phyloP scores from a whole-genome alignment of 2,113 vertebrate genomes.

The Lipotes vexillifer region DNA sequence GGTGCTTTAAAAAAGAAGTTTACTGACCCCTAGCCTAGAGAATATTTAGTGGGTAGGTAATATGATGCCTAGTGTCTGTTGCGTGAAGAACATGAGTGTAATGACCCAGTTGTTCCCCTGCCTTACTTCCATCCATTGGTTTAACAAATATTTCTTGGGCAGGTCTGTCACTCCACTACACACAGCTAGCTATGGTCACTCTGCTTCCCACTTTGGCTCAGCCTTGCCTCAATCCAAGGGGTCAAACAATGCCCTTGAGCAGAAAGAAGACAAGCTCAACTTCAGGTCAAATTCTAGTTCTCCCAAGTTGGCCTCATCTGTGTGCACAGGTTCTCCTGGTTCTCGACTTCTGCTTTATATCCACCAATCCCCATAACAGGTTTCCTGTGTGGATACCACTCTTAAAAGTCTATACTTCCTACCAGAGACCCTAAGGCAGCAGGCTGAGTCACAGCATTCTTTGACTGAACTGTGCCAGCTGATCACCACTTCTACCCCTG shows the following conservation, averaged over 20 bases:
- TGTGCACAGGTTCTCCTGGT: background rate
- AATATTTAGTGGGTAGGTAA: background rate
- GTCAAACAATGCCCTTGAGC: background rate
- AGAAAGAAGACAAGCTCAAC: background rate
- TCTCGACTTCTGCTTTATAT: background rate
- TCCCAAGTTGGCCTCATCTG: background rate
- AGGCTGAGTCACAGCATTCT: background rate
- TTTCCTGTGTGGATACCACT: background rate
- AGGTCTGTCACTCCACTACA: background rate
- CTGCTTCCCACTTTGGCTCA: background rate
- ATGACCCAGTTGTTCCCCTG: background rate
- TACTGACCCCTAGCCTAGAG: background rate
- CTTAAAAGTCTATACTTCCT: background rate
- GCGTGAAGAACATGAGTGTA: background rate
- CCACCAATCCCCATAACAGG: background rate
- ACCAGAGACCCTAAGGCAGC: background rate
- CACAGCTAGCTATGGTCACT: background rate
- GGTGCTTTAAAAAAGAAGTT: background rate
- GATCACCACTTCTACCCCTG: background rate
- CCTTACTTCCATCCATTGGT: background rate
- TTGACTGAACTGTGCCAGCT: background rate
- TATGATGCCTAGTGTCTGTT: background rate
- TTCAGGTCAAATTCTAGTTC: background rate
- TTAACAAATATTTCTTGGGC: background rate
- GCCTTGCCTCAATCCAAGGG: background rate